Conservation (phyloP, 2,113 vertebrate species). For the Pitta sordida region DNA sequence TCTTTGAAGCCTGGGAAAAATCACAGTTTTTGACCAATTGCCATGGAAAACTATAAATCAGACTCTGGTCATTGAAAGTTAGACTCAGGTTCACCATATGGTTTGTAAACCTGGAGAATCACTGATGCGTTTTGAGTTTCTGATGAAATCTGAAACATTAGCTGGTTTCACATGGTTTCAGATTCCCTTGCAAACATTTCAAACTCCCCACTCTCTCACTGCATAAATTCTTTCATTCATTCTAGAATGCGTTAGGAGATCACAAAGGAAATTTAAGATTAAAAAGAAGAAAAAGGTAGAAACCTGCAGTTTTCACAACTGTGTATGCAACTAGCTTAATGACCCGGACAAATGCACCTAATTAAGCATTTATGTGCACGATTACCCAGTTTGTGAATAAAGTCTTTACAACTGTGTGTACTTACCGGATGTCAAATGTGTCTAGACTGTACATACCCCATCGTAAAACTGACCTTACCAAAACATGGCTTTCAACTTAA, state of each 20-base stretch:
- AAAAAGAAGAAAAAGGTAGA: constrained; percentile 3
- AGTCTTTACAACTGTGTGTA: background rate
- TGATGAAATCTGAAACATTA: constrained; percentile 45
- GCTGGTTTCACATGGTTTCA: constrained; percentile 54
- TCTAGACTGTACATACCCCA: background rate
- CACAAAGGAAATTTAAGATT: constrained; percentile 21
- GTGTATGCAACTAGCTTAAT: constrained; percentile 34
- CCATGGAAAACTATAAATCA: constrained; percentile 51
- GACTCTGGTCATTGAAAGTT: constrained; percentile 22
- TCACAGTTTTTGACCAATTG: constrained; percentile 31
- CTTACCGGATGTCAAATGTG: background rate
- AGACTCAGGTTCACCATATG: constrained; percentile 51
- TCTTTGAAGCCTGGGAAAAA: constrained; percentile 37
- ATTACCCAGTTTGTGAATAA: constrained; percentile 39
- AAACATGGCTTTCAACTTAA: background rate
- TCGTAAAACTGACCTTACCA: background rate
- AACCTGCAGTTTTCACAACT: constrained; percentile 37
- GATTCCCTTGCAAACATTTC: constrained; percentile 28
- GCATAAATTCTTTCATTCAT: background rate
- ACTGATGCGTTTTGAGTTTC: constrained; percentile 27
- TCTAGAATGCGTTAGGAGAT: background rate
- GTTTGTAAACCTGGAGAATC: constrained; percentile 55
- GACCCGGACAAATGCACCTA: constrained; percentile 33
- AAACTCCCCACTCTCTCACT: background rate
- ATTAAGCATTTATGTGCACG: constrained; percentile 52